Evolutionary conservation across 1,140 invertebrate species (phyloP).

Genomic region (Samia ricini): DNA sequence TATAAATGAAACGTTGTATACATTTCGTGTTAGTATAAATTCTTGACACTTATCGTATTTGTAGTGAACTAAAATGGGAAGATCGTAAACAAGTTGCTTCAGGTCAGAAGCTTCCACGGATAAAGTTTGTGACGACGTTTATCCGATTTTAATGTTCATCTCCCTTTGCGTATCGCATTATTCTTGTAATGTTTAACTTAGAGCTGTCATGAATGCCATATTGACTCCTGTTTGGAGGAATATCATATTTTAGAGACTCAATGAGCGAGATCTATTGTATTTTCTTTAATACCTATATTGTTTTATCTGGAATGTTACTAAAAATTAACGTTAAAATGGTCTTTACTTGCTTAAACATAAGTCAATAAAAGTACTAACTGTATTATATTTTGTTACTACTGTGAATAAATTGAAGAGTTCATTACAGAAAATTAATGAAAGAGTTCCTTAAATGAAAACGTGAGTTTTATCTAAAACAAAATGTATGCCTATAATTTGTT

Average conservation of each 20-base stretch:
- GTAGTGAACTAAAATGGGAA: slow-evolving; percentile 5
- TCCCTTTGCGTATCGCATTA: background rate
- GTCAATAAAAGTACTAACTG: too few relatives aligned
- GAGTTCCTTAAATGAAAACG: too few relatives aligned
- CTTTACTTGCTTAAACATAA: too few relatives aligned
- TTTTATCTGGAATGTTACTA: too few relatives aligned
- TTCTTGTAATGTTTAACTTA: background rate
- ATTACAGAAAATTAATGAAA: too few relatives aligned
- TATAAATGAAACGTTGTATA: background rate
- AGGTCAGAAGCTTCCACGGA: background rate
- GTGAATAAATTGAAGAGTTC: too few relatives aligned
- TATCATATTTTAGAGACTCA: background rate
- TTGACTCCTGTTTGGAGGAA: background rate
- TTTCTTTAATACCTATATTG: too few relatives aligned
- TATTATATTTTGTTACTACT: too few relatives aligned
- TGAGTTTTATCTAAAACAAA: too few relatives aligned
- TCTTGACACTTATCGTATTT: background rate
- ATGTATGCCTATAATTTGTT: too few relatives aligned
- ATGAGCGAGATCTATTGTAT: too few relatives aligned
- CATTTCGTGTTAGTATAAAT: background rate
- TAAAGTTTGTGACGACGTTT: slow-evolving; percentile 3
- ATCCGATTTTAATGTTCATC: slow-evolving; percentile 5
- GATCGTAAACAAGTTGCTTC: background rate
- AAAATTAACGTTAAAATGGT: too few relatives aligned
- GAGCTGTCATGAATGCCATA: background rate